Base-by-base conservation (phyloP, 2,113 vertebrate species). In the Colaptes auratus region DNA sequence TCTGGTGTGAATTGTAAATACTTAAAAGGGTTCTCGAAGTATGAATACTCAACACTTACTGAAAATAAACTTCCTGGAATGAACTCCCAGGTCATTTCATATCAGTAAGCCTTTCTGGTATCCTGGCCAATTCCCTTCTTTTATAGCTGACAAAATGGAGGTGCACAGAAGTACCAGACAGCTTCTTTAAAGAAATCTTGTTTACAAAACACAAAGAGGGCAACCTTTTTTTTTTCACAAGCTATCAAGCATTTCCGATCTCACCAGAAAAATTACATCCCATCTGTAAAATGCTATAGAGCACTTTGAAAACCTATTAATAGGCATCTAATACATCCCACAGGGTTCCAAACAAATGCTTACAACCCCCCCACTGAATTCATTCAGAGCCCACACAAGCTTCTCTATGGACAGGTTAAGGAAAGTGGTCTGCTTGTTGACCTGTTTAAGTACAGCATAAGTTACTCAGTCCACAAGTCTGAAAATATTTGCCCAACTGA, bases 21-120 rank as follows among this genome's bases (percentile, higher is more conserved):
- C 52, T 86, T 91, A 28, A 33, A 75, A 92, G 33, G 21, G 33
- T 82, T 96, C 48, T 92, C 4, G 1, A 84, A 78, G 61, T 48
- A 81, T 8, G 44, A 90, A 84, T 74, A 79, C 65, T 65, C 66
- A 82, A 92, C 30, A 10, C 35, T 89, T 89, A 39, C 70, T 85
- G 63, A 94, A 95, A 96, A 94, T 84, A 93, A 94, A 69, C 39
- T 71, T 93, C 74, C 67, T 67, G 78, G 75, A 91, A 93, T 56
- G 73, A 80, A 25, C 17, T 73, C 18, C 36, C 60, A 42, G 75
- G 69, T 80, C 88, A 73, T 21, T 76, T 79, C 17, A 1, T 36
- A 79, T 61, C 52, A 74, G 31, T 24, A 66, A 91, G 27, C 28
- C 42, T 33, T 94, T 80, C 64, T 82, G 84, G 52, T 59, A 94